phyloP scores from a whole-genome alignment of 2,797 vertebrate species.

The Clarias laeviceps region DNA sequence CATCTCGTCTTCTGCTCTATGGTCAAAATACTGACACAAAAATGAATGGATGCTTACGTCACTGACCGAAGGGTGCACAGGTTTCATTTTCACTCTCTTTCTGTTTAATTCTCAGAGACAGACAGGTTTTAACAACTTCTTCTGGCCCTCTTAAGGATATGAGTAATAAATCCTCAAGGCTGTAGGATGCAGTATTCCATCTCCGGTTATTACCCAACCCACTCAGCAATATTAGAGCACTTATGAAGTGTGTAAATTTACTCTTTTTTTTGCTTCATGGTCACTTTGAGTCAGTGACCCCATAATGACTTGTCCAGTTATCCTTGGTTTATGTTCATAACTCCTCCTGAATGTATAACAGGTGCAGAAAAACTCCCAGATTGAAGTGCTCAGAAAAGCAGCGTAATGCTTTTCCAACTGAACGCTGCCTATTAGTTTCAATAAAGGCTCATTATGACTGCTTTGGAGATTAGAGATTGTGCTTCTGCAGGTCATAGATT shows the following conservation, averaged over 20 bases:
- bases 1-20: background rate
- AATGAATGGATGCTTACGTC: conserved; percentile 2
- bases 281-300: conserved; percentile 28
- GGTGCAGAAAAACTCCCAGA: conserved; percentile 23
- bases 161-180: conserved; percentile 35
- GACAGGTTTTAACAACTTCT: conserved; percentile 7
- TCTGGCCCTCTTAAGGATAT: conserved; percentile 17
- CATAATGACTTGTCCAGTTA: conserved; percentile 18
- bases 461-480: background rate
- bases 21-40: conserved; percentile 23
- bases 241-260: conserved; percentile 39
- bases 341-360: conserved; percentile 32
- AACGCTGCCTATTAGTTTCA: conserved; percentile 25
- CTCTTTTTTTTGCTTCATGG: background rate
- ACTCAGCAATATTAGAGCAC: conserved; percentile 29
- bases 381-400: conserved; percentile 21
- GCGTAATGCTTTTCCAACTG: conserved; percentile 19
- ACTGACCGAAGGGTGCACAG: conserved; percentile 17
- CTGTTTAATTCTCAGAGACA: conserved; percentile 27
- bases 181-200: conserved; percentile 11
- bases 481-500: conserved; percentile 17
- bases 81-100: conserved; percentile 27
- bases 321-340: conserved; percentile 21
- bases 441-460: conserved; percentile 4
- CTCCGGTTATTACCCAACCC: conserved; percentile 25